Evolutionary conservation across 2,888 invertebrate species (phyloP), one percentile per base, ranked within the genome.

Genomic region (Magallana nippona): DNA sequence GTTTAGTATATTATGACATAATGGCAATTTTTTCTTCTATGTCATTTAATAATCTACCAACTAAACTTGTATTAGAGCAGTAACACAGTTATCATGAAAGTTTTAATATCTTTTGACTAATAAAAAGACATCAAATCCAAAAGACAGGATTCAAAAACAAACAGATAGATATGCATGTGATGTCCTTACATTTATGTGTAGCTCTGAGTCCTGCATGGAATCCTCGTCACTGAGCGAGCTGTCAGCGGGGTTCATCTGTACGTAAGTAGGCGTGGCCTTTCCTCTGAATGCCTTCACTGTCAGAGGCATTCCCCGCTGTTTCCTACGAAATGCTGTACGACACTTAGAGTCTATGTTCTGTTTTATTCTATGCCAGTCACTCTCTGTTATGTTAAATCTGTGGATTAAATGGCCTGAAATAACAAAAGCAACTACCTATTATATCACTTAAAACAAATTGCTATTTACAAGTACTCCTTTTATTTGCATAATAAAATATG

Each of bases 321-420:
- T 91, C 44, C 92, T 90, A 62, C 93, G 91, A 89, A 92, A 95
- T 5, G 95, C 95, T 60, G 95, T 95, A 58, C 95, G 92, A 89
- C 95, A 95, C 89, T 95, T 95, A 77, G 95, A 95, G 91, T 95
- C 95, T 87, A 95, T 94, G 89, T 95, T 95, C 88, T 95, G 95
- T 89, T 95, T 95, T 82, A 95, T 95, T 87, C 95, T 92, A 85
- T 95, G 95, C 95, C 95, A 95, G 86, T 95, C 95, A 85, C 93
- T 93, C 86, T 95, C 95, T n/a, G 94, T 93, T 63, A 95, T 95
- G 62, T 93, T 93, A 91, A 95, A 95, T 84, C 94, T 94, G 86
- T 94, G 93, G 58, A 95, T 93, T 19, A 95, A 90, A 89, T 95
- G 95, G 91, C 95, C 95, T 92, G 84, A 27, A 89, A 89, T 81